Evolutionary conservation across 2,113 vertebrate genomes (phyloP).

Genomic region (Apeltes quadracus): DNA sequence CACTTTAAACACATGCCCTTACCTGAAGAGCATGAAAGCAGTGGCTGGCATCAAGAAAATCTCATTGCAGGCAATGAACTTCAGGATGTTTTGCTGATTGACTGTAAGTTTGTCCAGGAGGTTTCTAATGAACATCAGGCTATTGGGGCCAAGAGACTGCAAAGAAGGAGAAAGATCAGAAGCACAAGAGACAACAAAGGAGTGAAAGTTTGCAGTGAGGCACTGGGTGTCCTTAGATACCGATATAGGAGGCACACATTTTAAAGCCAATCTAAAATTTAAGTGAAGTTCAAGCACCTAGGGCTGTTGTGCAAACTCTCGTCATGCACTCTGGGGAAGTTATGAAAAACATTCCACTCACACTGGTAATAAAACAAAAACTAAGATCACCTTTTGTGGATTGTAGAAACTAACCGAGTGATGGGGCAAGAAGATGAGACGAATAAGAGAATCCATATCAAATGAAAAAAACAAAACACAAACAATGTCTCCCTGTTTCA

Average conservation of each 20-base stretch:
- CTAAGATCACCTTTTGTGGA: neutral
- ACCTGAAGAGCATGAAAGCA: slow-evolving; percentile 99
- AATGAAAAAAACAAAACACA: too few species aligned
- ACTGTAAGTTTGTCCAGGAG: slow-evolving; percentile 90
- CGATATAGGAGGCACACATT: neutral
- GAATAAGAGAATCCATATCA: too few species aligned
- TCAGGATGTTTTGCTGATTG: slow-evolving; percentile 98
- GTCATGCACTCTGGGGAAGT: neutral
- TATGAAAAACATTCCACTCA: too few species aligned
- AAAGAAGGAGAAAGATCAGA: slow-evolving; percentile 29
- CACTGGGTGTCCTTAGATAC: neutral
- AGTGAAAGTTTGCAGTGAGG: neutral
- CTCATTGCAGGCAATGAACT: slow-evolving; percentile 98
- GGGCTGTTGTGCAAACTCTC: neutral
- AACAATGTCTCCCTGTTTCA: too few species aligned
- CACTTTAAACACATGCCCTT: slow-evolving; percentile 20
- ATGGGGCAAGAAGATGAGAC: neutral
- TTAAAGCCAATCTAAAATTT: neutral
- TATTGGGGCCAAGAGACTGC: slow-evolving; percentile 89
- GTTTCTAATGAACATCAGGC: slow-evolving; percentile 89
- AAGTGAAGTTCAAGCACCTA: neutral
- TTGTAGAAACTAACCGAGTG: neutral
- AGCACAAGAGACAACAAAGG: neutral
- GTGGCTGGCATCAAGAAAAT: slow-evolving; percentile 99
- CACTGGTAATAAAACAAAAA: too few species aligned